Conservation (phyloP, 2,888 invertebrate genomes). For the Xylota segnis region DNA sequence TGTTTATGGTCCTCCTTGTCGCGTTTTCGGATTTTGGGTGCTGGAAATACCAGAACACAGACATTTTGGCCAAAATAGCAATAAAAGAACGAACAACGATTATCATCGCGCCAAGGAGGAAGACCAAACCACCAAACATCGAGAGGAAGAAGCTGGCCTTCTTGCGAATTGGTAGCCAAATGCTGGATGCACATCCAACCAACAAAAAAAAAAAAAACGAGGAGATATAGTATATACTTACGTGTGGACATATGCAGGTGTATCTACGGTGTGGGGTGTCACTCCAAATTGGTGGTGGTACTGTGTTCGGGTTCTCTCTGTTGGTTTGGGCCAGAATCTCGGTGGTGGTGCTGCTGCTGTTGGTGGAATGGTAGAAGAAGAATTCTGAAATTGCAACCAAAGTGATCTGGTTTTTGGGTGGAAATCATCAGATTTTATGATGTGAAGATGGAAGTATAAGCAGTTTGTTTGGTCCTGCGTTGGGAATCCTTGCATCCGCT, state of each 20-base stretch:
- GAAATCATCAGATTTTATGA: slow-evolving; percentile 73
- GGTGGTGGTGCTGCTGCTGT: neutral
- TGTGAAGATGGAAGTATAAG: slow-evolving; percentile 69
- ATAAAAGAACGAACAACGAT: slow-evolving; percentile 66
- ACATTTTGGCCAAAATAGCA: slow-evolving; percentile 26
- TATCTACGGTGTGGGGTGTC: slow-evolving; percentile 74
- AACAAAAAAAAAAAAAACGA: neutral
- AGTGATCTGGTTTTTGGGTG: slow-evolving; percentile 71
- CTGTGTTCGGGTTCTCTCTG: slow-evolving; percentile 28
- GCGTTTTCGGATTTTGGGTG: slow-evolving; percentile 59
- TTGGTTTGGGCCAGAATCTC: slow-evolving; percentile 22
- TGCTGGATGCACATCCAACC: slow-evolving; percentile 21
- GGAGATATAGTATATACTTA: slow-evolving; percentile 32
- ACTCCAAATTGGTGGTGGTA: slow-evolving; percentile 64
- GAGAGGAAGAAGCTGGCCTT: slow-evolving; percentile 27
- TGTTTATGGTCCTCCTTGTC: slow-evolving; percentile 62
- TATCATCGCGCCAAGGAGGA: slow-evolving; percentile 53
- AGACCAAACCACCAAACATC: slow-evolving; percentile 14
- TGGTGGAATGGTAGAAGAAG: slow-evolving; percentile 47
- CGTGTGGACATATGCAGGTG: slow-evolving; percentile 64
- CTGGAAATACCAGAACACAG: slow-evolving; percentile 73
- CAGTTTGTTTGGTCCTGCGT: neutral
- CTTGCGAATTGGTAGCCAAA: slow-evolving; percentile 69
- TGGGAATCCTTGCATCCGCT: neutral
- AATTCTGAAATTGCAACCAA: slow-evolving; percentile 67